Evolutionary conservation across 2,113 vertebrate species (phyloP).

Genomic region (Romanogobio albipinnatus): DNA sequence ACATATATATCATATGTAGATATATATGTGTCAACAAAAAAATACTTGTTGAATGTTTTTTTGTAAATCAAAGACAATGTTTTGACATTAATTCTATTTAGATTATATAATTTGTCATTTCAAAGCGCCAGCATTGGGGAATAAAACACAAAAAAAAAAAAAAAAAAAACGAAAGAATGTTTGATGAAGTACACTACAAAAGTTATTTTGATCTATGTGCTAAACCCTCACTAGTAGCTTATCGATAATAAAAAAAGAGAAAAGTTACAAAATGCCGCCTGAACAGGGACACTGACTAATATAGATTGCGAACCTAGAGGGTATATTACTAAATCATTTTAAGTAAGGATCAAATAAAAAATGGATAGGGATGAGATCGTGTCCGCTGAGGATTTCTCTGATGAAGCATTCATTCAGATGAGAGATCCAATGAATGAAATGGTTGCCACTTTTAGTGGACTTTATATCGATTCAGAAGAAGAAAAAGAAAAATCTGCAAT

Average conservation of each 20-base stretch:
- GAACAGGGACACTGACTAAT: neutral
- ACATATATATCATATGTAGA: too few relatives aligned
- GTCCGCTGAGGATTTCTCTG: neutral
- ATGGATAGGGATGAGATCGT: neutral
- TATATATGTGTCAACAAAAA: too few relatives aligned
- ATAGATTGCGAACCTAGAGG: neutral
- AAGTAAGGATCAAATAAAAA: neutral
- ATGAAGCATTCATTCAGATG: neutral
- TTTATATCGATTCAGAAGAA: conserved; percentile 5
- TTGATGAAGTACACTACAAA: too few relatives aligned
- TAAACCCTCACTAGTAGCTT: too few relatives aligned
- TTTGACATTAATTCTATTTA: too few relatives aligned
- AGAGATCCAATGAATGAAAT: neutral
- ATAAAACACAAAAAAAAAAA: too few relatives aligned
- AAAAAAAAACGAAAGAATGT: too few relatives aligned
- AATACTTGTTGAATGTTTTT: too few relatives aligned
- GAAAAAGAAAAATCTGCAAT: neutral
- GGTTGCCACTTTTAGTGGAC: neutral
- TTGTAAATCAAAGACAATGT: too few relatives aligned
- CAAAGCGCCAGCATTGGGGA: too few relatives aligned
- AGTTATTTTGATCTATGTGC: too few relatives aligned
- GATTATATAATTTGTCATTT: too few relatives aligned
- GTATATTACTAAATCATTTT: neutral
- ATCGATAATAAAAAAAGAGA: neutral
- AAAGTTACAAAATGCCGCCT: neutral